Conservation (phyloP, 2,888 invertebrate genomes). For the Phasia obesa region DNA sequence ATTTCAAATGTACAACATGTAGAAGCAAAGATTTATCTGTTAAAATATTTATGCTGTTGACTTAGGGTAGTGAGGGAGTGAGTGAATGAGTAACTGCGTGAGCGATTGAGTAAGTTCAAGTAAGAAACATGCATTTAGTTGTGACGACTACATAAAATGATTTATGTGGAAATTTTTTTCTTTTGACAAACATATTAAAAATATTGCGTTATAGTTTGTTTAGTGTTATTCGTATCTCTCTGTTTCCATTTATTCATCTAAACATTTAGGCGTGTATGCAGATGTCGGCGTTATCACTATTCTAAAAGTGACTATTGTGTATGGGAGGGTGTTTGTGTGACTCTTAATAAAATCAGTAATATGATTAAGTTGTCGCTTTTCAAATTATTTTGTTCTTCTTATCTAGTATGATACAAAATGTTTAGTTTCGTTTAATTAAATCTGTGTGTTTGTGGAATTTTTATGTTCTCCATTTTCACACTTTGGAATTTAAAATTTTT, state of each 20-base stretch:
- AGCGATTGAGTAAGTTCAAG: constrained; percentile 34
- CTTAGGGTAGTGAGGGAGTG: constrained; percentile 25
- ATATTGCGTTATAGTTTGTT: constrained; percentile 41
- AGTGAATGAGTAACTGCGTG: neutral
- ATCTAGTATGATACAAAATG: neutral
- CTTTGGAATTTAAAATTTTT: constrained; percentile 14
- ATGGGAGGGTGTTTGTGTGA: neutral
- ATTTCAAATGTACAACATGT: constrained; percentile 8
- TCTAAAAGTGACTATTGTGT: neutral
- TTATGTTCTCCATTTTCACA: too few relatives aligned
- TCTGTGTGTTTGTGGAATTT: too few relatives aligned
- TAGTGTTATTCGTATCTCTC: neutral
- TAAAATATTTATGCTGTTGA: constrained; percentile 26
- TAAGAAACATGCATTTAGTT: constrained; percentile 41
- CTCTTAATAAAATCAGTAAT: constrained; percentile 50
- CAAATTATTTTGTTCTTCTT: constrained; percentile 37
- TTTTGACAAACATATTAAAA: constrained; percentile 19
- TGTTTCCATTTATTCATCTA: constrained; percentile 29
- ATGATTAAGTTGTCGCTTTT: constrained; percentile 64
- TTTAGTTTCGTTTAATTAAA: too few relatives aligned
- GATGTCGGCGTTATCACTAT: constrained; percentile 46
- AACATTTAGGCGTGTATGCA: constrained; percentile 8
- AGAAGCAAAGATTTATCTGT: constrained; percentile 54
- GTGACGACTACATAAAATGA: constrained; percentile 55
- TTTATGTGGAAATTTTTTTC: constrained; percentile 55